phyloP scores from a whole-genome alignment of 1,140 invertebrate species.

The Drosophila carrolli region DNA sequence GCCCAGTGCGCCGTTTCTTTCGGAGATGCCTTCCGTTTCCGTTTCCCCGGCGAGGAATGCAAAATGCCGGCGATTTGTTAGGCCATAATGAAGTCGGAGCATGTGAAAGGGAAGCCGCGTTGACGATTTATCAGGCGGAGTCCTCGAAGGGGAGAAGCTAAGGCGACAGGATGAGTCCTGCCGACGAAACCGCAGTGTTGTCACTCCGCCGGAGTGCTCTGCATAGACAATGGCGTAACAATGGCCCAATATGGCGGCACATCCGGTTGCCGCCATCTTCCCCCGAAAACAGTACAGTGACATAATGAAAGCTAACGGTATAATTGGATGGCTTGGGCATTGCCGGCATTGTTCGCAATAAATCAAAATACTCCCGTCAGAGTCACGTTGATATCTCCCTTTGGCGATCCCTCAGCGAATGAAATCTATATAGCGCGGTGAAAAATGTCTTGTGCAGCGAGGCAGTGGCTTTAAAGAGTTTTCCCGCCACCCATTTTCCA shows the following conservation, averaged over 20 bases:
- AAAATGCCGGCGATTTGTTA: slow-evolving; percentile 82
- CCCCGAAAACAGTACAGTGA: slow-evolving; percentile 53
- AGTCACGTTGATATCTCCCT: slow-evolving; percentile 32
- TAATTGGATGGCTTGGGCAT: slow-evolving; percentile 68
- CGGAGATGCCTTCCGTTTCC: slow-evolving; percentile 40
- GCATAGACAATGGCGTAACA: slow-evolving; percentile 22
- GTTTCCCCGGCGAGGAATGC: slow-evolving; percentile 50
- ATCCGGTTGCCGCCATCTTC: slow-evolving; percentile 32
- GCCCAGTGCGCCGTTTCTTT: slow-evolving; percentile 34
- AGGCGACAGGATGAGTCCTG: slow-evolving; percentile 15
- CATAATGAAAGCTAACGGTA: slow-evolving; percentile 78
- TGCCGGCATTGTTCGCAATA: slow-evolving; percentile 41
- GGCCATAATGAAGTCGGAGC: slow-evolving; percentile 81
- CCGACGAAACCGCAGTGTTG: slow-evolving; percentile 33
- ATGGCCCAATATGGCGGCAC: slow-evolving; percentile 69
- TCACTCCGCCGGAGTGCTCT: slow-evolving; percentile 25
- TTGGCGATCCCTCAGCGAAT: slow-evolving; percentile 5
- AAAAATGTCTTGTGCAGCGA: slow-evolving; percentile 57
- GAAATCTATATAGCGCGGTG: slow-evolving; percentile 22
- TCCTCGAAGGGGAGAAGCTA: neutral
- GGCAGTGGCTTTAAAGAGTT: slow-evolving; percentile 47
- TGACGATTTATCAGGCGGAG: slow-evolving; percentile 73
- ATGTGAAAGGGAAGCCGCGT: slow-evolving; percentile 61
- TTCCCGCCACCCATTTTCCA: no score
- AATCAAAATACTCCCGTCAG: slow-evolving; percentile 52